phyloP scores from a whole-genome alignment of 2,888 invertebrate genomes.

The Coelogynopora nodosa region DNA sequence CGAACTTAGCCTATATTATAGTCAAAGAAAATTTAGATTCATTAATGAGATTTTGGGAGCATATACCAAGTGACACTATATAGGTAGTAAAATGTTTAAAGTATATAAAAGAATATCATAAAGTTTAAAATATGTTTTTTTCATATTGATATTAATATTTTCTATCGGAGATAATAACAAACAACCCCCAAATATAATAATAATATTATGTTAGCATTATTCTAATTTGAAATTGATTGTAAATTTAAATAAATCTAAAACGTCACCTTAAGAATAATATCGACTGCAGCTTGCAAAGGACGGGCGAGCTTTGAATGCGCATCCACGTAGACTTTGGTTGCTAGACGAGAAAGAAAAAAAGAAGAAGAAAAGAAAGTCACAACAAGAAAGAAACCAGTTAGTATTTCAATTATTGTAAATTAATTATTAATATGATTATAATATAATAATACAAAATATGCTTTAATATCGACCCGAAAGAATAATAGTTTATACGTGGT shows the following conservation, averaged over 20 bases:
- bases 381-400: not conserved
- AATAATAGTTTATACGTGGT: too few relatives aligned
- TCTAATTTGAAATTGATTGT: not conserved
- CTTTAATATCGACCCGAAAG: too few relatives aligned
- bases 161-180: not conserved
- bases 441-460: too few relatives aligned
- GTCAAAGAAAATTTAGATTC: not conserved
- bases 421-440: too few relatives aligned
- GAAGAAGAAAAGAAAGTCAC: not conserved
- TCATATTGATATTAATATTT: not conserved
- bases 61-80: too few relatives aligned
- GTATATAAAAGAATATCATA: not conserved
- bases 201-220: not conserved
- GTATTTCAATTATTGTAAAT: too few relatives aligned
- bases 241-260: not conserved
- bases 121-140: not conserved
- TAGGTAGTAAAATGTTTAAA: too few relatives aligned
- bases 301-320: slow-evolving; percentile 3
- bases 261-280: not conserved
- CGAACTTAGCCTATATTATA: too few relatives aligned
- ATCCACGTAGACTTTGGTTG: not conserved
- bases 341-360: not conserved
- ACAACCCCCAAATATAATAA: not conserved
- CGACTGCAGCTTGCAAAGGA: not conserved
- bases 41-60: not conserved